Evolutionary conservation across 2,888 invertebrate genomes (phyloP).

Genomic region (Drosophila planitibia): DNA sequence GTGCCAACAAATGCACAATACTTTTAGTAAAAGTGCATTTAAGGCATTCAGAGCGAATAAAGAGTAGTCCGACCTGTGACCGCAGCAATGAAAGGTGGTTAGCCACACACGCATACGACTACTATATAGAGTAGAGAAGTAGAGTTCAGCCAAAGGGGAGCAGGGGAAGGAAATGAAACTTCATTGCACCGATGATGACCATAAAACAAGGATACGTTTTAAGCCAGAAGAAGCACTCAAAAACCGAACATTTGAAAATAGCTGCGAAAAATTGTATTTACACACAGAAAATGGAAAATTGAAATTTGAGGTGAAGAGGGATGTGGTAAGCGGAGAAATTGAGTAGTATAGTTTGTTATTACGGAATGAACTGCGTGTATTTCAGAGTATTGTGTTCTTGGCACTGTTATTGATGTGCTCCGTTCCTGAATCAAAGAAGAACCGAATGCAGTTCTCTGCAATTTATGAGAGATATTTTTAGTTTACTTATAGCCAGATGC

Average conservation of each 20-base stretch:
- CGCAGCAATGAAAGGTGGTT: conserved; percentile 70
- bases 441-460: neutral
- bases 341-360: neutral
- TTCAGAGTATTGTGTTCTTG: conserved; percentile 27
- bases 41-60: conserved; percentile 11
- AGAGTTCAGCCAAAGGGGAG: neutral
- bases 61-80: conserved; percentile 45
- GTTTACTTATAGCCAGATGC: neutral
- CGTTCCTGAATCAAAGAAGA: neutral
- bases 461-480: neutral
- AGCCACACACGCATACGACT: conserved; percentile 46
- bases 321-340: neutral
- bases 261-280: conserved; percentile 47
- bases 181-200: conserved; percentile 35
- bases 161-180: neutral
- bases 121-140: neutral
- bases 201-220: conserved; percentile 48
- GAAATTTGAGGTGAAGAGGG: conserved; percentile 55
- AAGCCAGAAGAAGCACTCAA: conserved; percentile 26
- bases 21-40: conserved; percentile 31
- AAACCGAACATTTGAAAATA: conserved; percentile 39
- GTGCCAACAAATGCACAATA: conserved; percentile 18
- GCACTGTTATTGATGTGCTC: neutral
- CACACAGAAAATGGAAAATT: conserved; percentile 53
- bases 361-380: neutral